Evolutionary conservation across 1,140 invertebrate genomes (phyloP), one percentile per base, ranked within the genome.

Genomic region (Nixonia krombeini): DNA sequence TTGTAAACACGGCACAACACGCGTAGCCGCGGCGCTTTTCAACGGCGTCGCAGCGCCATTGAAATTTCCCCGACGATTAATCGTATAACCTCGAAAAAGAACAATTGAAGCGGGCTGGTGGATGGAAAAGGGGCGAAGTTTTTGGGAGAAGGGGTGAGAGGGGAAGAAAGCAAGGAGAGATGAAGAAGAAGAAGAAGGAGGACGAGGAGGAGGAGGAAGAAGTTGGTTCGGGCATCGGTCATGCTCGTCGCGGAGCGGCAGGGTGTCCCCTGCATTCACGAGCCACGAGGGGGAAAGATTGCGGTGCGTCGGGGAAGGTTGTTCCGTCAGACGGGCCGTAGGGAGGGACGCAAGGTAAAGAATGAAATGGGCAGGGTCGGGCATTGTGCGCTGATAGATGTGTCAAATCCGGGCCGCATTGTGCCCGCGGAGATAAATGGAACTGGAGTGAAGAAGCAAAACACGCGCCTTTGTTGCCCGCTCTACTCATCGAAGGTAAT

Each of bases 391-490:
- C 82, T 87, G 86, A 87, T 86, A 87, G 85, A 86, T 86, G 85
- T 87, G 86, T 86, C 84, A 87, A 86, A 87, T 85, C 76, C 80
- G 82, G 79, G 75, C 78, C 80, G 81, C 81, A 86, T 86, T 86
- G 85, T 87, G 76, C 59, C 65, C 69, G 71, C 73, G 71, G 81
- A 86, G 83, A 87, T 87, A 86, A 87, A 87, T 86, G 85, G 83
- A 77, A 72, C 72, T 68, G n/a, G 75, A 78, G 78, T 85, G 83
- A 85, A 80, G 82, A 84, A 85, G 85, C 85, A 86, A 87, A 87
- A 86, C 85, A 87, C 81, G 84, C 70, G 81, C 75, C 78, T 86
- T 87, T 86, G 84, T 87, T 86, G 75, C 62, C 61, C 66, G 49
- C 61, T 76, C 72, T 73, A 76, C 80, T 83, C 79, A 80, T 82